Percentiles rank a stretch among this genome's conserved stretches.
These are phyloP conservation scores for Hylyphantes graminicola DNA, from an alignment of 1,140 invertebrate species.

Conservation along the genomic window DNA sequence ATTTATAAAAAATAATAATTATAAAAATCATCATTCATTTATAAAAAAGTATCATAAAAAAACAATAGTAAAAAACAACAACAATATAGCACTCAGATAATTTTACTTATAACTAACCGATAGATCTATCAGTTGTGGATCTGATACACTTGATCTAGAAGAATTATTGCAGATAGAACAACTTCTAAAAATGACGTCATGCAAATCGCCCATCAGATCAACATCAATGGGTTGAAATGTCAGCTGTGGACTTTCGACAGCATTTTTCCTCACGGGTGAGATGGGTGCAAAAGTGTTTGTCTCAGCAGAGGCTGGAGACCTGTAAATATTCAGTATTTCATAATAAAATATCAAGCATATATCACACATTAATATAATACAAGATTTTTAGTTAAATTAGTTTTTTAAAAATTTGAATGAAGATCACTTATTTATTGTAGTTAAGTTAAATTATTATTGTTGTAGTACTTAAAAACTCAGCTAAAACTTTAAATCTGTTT, in stretches of 20 bases:
- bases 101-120: constrained; percentile 1
- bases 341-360: not conserved
- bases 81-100: no score
- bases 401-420: no score
- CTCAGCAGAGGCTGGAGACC: constrained; percentile 64
- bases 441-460: no score
- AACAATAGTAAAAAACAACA: no score
- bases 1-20: not conserved
- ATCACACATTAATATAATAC: no score
- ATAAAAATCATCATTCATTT: not conserved
- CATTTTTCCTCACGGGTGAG: constrained; percentile 63
- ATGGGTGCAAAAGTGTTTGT: constrained; percentile 70
- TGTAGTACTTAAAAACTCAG: no score
- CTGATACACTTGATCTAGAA: constrained; percentile 35
- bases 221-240: constrained; percentile 71
- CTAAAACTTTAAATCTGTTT: no score
- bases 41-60: no score
- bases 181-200: constrained; percentile 72
- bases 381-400: no score
- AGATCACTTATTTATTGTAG: no score
- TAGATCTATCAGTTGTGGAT: constrained; percentile 48
- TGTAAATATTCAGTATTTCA: constrained; percentile 61
- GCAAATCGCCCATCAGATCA: constrained; percentile 76
- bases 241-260: constrained; percentile 66
- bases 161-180: constrained; percentile 46